Base-by-base conservation (phyloP, 2,113 vertebrate genomes). In the Saccopteryx bilineata region DNA sequence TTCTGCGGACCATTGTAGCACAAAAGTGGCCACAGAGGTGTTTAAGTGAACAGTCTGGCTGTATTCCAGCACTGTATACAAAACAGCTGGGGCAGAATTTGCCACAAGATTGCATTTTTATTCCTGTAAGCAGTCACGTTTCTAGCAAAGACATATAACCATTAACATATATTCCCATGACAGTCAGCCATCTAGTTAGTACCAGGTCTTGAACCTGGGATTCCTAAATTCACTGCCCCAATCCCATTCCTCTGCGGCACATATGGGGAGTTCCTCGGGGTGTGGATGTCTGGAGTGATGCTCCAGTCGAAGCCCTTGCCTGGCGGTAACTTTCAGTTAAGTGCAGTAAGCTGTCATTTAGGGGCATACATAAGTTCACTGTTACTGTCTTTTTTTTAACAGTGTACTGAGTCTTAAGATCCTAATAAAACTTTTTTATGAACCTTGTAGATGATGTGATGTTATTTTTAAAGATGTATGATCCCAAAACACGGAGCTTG, bases 401-500 rank as follows among this genome's bases (percentile, higher is more conserved):
- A 1, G 24, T 26, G 1, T 69, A 65, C 9, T 61, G 15, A 11
- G 33, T 13, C 9, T 75, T 63, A 66, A 33, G 24, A 68, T 48
- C 18, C 78, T 95, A 65, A 95, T 81, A n/a, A 23, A 66, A n/a
- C 33, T 90, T 94, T 0, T 95, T 94, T 82, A 21, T 96, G 87
- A 52, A 96, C 33, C 90, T 96, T 98, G 39, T 95, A 99, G 99
- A 99, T 98, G 99, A 99, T 96, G 99, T 99, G 95, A 99, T 99
- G 99, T 98, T 99, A 96, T 99, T 99, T 98, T 98, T 99, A 98
- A 99, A 99, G 98, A 99, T 99, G 99, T 99, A 99, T 92, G 99
- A 99, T 98, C 99, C 99, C 79, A 99, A 99, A 99, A 99, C 99
- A 97, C 99, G 99, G 99, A 99, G 99, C 98, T 99, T 99, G 99